Evolutionary conservation across 2,888 invertebrate species (phyloP), one percentile per base, ranked within the genome.

Genomic region (Erpobdella octoculata): DNA sequence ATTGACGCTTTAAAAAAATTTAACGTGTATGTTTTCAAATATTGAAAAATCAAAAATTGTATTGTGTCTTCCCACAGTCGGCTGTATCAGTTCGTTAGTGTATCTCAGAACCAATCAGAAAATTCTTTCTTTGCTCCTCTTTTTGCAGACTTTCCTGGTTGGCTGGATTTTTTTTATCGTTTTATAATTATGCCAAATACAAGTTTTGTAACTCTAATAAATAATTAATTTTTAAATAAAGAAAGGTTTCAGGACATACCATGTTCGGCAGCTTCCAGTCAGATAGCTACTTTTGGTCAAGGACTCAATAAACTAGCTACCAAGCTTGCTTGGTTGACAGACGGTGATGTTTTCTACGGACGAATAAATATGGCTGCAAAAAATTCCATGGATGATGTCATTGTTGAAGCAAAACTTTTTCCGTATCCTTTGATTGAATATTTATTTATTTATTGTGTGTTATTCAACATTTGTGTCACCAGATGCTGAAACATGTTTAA

Each of bases 1-100:
- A n/a, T n/a, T n/a, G n/a, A n/a, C n/a, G n/a, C n/a, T n/a, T n/a
- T n/a, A n/a, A n/a, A n/a, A n/a, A n/a, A n/a, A n/a, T n/a, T n/a
- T n/a, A n/a, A n/a, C n/a, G n/a, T n/a, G n/a, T n/a, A n/a, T n/a
- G n/a, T n/a, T n/a, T n/a, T n/a, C n/a, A n/a, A n/a, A n/a, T n/a
- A n/a, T n/a, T n/a, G n/a, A n/a, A n/a, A n/a, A n/a, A n/a, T n/a
- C n/a, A n/a, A n/a, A n/a, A n/a, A n/a, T n/a, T n/a, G n/a, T n/a
- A n/a, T n/a, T n/a, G n/a, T n/a, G n/a, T 4, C 18, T 8, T 15
- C 28, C 64, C 28, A 15, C 0, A 89, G 89, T 65, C 87, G 91
- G 71, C 84, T 96, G 62, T 94, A 93, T 84, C 91, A 92, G 82
- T 95, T 93, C 80, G 88, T 90, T 74, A 93, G 93, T 1, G 80